These are phyloP conservation scores for Felis chaus DNA, from an alignment of 2,113 vertebrate genomes.

Conservation along the genomic window DNA sequence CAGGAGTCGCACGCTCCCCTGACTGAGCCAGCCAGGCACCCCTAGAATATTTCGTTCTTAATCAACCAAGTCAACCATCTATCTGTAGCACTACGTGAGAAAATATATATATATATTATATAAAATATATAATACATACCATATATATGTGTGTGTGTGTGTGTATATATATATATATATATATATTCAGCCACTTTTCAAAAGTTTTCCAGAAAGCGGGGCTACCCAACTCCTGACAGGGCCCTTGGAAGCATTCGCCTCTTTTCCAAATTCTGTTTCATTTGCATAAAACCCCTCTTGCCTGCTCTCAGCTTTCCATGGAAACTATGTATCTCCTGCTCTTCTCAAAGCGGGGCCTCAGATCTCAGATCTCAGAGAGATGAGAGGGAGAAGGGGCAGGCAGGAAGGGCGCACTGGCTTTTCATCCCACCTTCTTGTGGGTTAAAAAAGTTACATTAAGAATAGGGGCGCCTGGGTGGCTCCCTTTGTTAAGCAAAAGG, in stretches of 20 bases:
- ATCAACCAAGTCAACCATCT: neutral
- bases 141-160: no score
- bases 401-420: neutral
- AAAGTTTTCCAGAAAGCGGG: neutral
- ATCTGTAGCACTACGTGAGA: neutral
- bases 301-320: neutral
- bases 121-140: no score
- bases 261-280: neutral
- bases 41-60: neutral
- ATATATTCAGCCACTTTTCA: neutral
- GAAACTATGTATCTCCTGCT: neutral
- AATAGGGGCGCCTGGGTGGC: no score
- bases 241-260: neutral
- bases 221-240: neutral
- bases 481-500: no score
- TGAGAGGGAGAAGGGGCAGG: neutral
- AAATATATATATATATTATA: neutral
- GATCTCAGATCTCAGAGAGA: neutral
- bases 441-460: neutral
- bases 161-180: no score
- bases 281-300: neutral
- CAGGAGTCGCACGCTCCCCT: neutral
- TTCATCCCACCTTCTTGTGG: neutral
- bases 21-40: neutral
- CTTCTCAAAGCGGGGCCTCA: neutral